Conservation (phyloP, 2,888 invertebrate species). For the Alloscopus bannaensis region DNA sequence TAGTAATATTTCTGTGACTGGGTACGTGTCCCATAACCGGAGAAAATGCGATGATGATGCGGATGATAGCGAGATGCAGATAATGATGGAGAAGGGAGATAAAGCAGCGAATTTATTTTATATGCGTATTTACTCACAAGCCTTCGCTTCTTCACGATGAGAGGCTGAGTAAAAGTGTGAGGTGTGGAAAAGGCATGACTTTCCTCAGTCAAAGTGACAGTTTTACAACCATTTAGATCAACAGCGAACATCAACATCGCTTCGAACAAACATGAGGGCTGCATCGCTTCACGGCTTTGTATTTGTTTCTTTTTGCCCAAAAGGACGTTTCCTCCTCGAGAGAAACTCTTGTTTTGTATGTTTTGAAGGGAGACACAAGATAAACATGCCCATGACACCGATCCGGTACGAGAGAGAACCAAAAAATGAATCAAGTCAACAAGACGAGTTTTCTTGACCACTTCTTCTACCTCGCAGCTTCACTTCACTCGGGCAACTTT, state of each 20-base stretch:
- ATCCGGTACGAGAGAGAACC: slow-evolving; percentile 14
- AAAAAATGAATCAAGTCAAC: slow-evolving; percentile 14
- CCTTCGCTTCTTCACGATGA: slow-evolving; percentile 19
- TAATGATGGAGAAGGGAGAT: slow-evolving; percentile 42
- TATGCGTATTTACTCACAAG: too few relatives aligned
- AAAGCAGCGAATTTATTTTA: slow-evolving; percentile 4
- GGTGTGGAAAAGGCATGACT: slow-evolving; percentile 66
- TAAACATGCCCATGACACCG: slow-evolving; percentile 20
- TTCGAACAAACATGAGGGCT: slow-evolving; percentile 54
- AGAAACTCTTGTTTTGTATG: background rate
- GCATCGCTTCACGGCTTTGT: too few relatives aligned
- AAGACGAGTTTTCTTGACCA: background rate
- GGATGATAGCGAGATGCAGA: slow-evolving; percentile 45
- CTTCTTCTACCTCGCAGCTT: slow-evolving; percentile 2
- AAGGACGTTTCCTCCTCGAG: too few relatives aligned
- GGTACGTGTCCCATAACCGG: slow-evolving; percentile 11
- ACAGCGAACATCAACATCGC: slow-evolving; percentile 65
- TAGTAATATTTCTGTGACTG: too few relatives aligned
- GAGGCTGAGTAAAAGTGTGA: slow-evolving; percentile 38
- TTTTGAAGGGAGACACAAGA: background rate
- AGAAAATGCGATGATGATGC: too few relatives aligned
- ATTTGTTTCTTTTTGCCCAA: too few relatives aligned
- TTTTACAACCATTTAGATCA: slow-evolving; percentile 68
- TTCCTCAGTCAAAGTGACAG: slow-evolving; percentile 66
- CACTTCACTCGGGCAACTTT: slow-evolving; percentile 41